A percentile compares a stretch with the other conserved stretches of the same genome.
These are phyloP conservation scores for Caenorhabditis tropicalis DNA, from an alignment of 1,140 invertebrate genomes.

Conservation along the genomic window DNA sequence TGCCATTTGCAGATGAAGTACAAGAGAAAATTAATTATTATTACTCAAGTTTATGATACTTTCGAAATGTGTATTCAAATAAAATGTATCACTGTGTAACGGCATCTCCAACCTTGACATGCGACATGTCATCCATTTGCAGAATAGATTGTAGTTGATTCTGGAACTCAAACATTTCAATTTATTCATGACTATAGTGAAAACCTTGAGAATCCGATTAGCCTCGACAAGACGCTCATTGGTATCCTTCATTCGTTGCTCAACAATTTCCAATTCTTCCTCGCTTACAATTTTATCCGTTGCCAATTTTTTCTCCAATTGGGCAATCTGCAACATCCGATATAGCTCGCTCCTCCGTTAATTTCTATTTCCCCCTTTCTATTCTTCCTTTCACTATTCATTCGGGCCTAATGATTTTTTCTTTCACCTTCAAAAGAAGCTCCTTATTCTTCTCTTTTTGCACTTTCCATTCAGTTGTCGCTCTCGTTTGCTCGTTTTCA, in stretches of 20 bases:
- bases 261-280: conserved; percentile 65
- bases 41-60: not conserved
- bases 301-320: conserved; percentile 63
- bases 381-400: not conserved
- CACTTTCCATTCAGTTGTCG: conserved; percentile 62
- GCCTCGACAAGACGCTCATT: conserved; percentile 64
- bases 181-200: not conserved
- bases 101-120: not conserved
- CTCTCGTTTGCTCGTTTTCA: conserved; percentile 73
- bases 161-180: not conserved
- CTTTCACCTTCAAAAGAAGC: conserved; percentile 48
- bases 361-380: not conserved
- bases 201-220: conserved; percentile 65
- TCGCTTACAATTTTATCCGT: conserved; percentile 61
- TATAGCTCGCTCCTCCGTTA: not conserved
- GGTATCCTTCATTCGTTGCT: conserved; percentile 66
- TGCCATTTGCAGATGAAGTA: conserved; percentile 2
- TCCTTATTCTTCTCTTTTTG: conserved; percentile 61
- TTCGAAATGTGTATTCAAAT: not conserved
- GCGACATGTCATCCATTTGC: conserved; percentile 42
- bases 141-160: conserved; percentile 44
- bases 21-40: conserved; percentile 15
- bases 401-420: not conserved
- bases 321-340: conserved; percentile 57
- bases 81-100: not conserved